Evolutionary conservation across 2,888 invertebrate genomes (phyloP).

Genomic region (Limnephilus lunatus): DNA sequence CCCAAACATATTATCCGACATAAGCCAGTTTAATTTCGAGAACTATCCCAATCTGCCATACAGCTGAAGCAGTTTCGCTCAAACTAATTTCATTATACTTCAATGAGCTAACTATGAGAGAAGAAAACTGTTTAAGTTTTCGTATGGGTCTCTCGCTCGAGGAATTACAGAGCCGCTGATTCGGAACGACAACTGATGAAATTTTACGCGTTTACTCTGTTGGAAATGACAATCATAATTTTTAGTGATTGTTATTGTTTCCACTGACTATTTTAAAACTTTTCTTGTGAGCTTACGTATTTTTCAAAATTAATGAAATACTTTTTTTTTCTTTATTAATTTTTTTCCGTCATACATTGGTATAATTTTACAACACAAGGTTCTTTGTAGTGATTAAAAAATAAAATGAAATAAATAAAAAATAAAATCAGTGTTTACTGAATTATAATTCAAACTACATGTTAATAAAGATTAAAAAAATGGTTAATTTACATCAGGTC

Average conservation of each 20-base stretch:
- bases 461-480: too few relatives aligned
- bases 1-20: background rate
- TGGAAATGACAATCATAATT: background rate
- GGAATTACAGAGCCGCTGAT: background rate
- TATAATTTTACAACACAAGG: too few relatives aligned
- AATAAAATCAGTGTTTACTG: too few relatives aligned
- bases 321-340: too few relatives aligned
- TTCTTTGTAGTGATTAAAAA: too few relatives aligned
- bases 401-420: too few relatives aligned
- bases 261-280: background rate
- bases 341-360: too few relatives aligned
- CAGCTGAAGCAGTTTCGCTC: constrained; percentile 4
- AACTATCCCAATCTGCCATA: background rate
- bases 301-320: too few relatives aligned
- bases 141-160: background rate
- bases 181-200: background rate
- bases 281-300: background rate
- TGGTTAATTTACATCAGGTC: too few relatives aligned
- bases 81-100: constrained; percentile 7
- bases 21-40: constrained; percentile 5
- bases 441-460: too few relatives aligned
- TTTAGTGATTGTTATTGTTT: background rate
- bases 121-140: background rate
- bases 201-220: background rate
- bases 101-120: background rate